These are phyloP conservation scores for Anhinga rufa DNA, from an alignment of 2,113 vertebrate species.

Conservation along the genomic window DNA sequence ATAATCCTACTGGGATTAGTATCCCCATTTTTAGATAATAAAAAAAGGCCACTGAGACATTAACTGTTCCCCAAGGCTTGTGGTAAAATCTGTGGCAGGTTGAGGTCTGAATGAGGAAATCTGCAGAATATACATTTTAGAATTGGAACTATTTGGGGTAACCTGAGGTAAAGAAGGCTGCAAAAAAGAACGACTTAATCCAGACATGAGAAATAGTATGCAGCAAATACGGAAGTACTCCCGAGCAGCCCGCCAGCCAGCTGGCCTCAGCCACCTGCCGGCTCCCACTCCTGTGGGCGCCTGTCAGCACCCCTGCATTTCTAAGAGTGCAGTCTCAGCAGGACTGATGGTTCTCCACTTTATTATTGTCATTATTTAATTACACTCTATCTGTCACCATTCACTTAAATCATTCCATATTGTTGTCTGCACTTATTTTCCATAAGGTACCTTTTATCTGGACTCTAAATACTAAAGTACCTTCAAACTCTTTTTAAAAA, in stretches of 20 bases:
- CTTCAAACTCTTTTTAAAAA: not conserved
- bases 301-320: not conserved
- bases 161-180: not conserved
- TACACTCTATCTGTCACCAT: not conserved
- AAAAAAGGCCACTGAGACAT: not conserved
- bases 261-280: accelerated
- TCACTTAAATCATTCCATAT: not conserved
- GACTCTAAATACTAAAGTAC: not conserved
- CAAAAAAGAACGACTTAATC: not conserved
- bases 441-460: not conserved
- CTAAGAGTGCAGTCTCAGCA: not conserved
- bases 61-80: not conserved
- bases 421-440: not conserved
- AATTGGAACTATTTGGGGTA: not conserved
- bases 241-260: accelerated
- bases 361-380: not conserved
- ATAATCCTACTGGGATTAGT: not conserved
- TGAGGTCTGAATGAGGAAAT: not conserved
- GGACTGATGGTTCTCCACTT: not conserved
- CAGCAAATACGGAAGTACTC: not conserved
- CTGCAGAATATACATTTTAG: not conserved
- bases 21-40: not conserved
- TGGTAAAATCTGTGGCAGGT: not conserved
- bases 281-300: not conserved
- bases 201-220: not conserved